Conservation (phyloP, 1,140 invertebrate species). For the Panagrolaimus sp. region DNA sequence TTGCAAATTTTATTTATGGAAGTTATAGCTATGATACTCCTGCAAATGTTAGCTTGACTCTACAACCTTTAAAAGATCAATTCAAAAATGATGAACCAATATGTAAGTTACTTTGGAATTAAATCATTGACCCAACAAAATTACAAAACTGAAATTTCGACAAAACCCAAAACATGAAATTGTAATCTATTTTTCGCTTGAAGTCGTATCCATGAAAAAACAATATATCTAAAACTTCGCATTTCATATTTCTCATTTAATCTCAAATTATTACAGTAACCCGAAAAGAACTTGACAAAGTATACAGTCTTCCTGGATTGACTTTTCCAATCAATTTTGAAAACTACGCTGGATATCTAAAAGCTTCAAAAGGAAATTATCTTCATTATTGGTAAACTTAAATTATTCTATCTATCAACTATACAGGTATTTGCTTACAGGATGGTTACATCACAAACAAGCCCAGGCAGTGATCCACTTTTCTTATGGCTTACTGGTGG, state of each 20-base stretch:
- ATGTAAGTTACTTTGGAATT: not conserved
- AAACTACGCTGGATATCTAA: slow-evolving; percentile 57
- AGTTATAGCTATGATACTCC: slow-evolving; percentile 15
- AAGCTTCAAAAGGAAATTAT: slow-evolving; percentile 35
- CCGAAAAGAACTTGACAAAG: slow-evolving; percentile 40
- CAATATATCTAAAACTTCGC: too few relatives aligned
- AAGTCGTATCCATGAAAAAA: not conserved
- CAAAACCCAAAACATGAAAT: too few relatives aligned
- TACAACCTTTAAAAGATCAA: not conserved
- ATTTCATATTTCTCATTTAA: not conserved
- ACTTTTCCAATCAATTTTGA: slow-evolving; percentile 36
- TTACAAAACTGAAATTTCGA: too few relatives aligned
- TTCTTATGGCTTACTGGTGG: slow-evolving; percentile 63
- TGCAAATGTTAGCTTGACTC: not conserved
- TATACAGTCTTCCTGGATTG: slow-evolving; percentile 48
- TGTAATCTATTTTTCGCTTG: too few relatives aligned
- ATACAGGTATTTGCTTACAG: slow-evolving; percentile 32
- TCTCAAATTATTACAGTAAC: slow-evolving; percentile 12
- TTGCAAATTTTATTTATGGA: slow-evolving; percentile 16
- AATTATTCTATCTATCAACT: slow-evolving; percentile 47
- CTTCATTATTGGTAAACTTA: slow-evolving; percentile 57
- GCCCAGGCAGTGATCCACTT: slow-evolving; percentile 60
- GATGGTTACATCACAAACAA: slow-evolving; percentile 58
- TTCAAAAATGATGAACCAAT: not conserved
- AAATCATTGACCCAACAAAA: too few relatives aligned